phyloP scores from a whole-genome alignment of 2,797 vertebrate species.

The Leptatherina wallacei region DNA sequence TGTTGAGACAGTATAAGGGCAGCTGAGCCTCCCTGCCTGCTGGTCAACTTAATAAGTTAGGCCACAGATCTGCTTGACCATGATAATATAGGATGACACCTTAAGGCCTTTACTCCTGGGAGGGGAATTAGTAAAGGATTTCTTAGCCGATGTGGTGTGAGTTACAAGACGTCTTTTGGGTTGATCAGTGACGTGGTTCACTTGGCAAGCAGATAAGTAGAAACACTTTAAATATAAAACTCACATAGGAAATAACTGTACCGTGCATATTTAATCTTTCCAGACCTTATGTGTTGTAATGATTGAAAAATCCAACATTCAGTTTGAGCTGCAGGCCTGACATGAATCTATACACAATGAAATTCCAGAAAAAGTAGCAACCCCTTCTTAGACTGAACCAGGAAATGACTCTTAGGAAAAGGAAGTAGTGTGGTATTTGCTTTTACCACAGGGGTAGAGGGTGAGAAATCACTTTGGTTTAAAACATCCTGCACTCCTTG shows the following conservation, averaged over 20 bases:
- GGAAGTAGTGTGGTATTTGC: constrained; percentile 44
- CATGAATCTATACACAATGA: constrained; percentile 25
- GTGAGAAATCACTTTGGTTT: constrained; percentile 7
- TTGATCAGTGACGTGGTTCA: constrained; percentile 38
- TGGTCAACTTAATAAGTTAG: constrained; percentile 53
- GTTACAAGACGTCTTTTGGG: constrained; percentile 44
- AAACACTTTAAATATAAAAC: not conserved
- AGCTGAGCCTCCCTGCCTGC: constrained; percentile 49
- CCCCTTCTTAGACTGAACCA: constrained; percentile 24
- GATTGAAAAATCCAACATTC: not conserved
- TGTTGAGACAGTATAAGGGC: constrained; percentile 47
- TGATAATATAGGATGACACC: constrained; percentile 56
- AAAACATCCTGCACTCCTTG: not conserved
- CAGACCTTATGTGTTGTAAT: not conserved
- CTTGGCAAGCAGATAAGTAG: not conserved
- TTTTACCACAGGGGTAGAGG: constrained; percentile 36
- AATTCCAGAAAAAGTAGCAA: constrained; percentile 38
- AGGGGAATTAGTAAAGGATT: constrained; percentile 59
- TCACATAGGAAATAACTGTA: not conserved
- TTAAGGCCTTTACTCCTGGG: constrained; percentile 51
- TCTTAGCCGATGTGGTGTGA: constrained; percentile 54
- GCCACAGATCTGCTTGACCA: constrained; percentile 58
- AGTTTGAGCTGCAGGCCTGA: not conserved
- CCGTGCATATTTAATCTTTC: not conserved
- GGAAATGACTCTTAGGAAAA: constrained; percentile 51